Evolutionary conservation across 2,797 vertebrate genomes (phyloP).

Genomic region (Acestrorhynchus altus): DNA sequence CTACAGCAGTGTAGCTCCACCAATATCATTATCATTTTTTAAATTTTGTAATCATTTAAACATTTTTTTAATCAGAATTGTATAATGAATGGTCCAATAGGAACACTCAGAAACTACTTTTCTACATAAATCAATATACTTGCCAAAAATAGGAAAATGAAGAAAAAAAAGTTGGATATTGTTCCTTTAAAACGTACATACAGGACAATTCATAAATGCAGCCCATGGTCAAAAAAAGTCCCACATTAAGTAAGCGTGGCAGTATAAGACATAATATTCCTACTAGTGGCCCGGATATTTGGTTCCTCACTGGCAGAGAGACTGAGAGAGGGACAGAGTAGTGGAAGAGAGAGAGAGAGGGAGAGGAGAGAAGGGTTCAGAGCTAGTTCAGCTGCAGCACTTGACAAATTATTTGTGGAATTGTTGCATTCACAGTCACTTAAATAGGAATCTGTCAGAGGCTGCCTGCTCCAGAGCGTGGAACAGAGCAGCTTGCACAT

Average conservation of each 20-base stretch:
- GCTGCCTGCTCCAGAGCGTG: slow-evolving; percentile 85
- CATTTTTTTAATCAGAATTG: no score
- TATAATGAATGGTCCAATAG: no score
- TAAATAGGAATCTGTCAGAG: slow-evolving; percentile 98
- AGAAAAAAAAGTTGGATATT: background rate
- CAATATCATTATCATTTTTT: no score
- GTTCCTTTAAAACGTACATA: background rate
- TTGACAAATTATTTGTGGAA: slow-evolving; percentile 99
- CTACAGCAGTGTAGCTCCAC: no score
- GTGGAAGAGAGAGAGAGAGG: slow-evolving; percentile 63
- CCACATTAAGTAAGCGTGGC: background rate
- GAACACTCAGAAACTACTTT: no score
- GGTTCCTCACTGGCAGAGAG: slow-evolving; percentile 15
- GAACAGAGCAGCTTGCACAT: slow-evolving; percentile 81
- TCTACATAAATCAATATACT: no score
- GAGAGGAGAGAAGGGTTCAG: slow-evolving; percentile 84
- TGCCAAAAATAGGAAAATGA: background rate
- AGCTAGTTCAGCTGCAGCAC: slow-evolving; percentile 93
- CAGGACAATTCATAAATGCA: background rate
- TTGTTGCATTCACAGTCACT: slow-evolving; percentile 99
- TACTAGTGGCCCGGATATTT: slow-evolving; percentile 45
- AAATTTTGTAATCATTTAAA: no score
- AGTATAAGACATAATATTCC: slow-evolving; percentile 30
- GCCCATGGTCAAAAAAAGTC: background rate
- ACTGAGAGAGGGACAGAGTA: slow-evolving; percentile 41